Conservation (phyloP, 2,113 vertebrate species). For the Tichodroma muraria region DNA sequence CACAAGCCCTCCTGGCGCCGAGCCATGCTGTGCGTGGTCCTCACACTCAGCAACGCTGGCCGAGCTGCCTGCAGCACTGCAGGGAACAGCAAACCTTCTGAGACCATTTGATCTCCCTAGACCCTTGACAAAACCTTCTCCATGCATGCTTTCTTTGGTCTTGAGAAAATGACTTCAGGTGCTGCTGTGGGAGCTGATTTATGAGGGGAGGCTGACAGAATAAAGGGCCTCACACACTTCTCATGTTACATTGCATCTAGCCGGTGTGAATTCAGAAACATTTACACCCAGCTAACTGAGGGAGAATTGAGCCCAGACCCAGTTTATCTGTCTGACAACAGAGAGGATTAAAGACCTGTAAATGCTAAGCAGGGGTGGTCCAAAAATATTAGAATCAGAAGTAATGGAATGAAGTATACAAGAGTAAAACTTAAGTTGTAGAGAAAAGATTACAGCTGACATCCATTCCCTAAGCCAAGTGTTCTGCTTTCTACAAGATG, state of each 20-base stretch:
- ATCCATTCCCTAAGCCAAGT: background rate
- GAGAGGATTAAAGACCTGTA: constrained; percentile 6
- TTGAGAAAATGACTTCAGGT: constrained; percentile 36
- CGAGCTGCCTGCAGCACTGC: background rate
- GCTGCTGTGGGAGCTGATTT: constrained; percentile 44
- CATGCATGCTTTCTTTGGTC: constrained; percentile 21
- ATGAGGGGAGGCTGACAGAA: constrained; percentile 40
- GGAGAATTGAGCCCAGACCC: constrained; percentile 5
- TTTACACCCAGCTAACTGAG: background rate
- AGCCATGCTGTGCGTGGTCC: background rate
- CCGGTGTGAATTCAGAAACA: constrained; percentile 11
- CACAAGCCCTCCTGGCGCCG: accelerated
- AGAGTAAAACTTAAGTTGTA: background rate
- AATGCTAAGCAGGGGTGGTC: background rate
- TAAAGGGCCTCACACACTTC: constrained; percentile 34
- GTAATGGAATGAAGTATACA: background rate
- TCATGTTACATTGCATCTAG: constrained; percentile 28
- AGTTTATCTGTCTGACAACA: constrained; percentile 4
- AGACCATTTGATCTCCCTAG: background rate
- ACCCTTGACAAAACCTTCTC: background rate
- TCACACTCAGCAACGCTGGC: background rate
- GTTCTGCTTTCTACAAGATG: background rate
- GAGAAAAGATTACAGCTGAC: background rate
- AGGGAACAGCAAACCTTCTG: background rate
- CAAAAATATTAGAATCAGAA: constrained; percentile 8